Conservation (phyloP, 2,797 vertebrate genomes). For the Sebastes itinus region DNA sequence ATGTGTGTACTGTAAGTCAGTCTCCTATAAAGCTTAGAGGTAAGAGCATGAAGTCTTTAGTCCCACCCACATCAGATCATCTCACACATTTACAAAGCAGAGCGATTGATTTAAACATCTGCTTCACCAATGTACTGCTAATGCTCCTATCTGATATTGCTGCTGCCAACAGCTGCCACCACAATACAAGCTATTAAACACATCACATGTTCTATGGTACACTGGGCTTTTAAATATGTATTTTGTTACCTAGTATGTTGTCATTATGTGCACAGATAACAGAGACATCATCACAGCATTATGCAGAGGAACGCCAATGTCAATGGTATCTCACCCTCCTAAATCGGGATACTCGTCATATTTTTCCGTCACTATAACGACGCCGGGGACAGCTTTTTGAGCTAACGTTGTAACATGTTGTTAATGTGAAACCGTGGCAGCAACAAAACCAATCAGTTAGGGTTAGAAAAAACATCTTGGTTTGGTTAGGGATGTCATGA, state of each 20-base stretch:
- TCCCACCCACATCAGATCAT: not conserved
- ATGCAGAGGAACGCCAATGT: not conserved
- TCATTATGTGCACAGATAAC: not conserved
- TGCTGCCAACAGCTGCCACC: not conserved
- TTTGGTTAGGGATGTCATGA: too few species aligned
- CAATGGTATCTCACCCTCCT: not conserved
- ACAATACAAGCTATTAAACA: not conserved
- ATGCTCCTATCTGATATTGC: not conserved
- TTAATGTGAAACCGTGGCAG: too few species aligned
- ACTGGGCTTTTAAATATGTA: not conserved
- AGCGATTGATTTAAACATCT: not conserved
- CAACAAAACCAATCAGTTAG: too few species aligned
- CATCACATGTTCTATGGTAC: not conserved
- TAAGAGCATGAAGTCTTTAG: not conserved
- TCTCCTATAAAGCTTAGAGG: not conserved
- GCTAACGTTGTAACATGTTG: not conserved
- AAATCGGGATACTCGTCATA: not conserved
- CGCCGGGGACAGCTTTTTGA: not conserved
- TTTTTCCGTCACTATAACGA: not conserved
- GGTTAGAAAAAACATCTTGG: too few species aligned
- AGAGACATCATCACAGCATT: not conserved
- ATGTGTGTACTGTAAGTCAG: not conserved
- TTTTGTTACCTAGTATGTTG: not conserved
- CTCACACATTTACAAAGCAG: not conserved
- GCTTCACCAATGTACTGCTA: not conserved